Conservation (phyloP, 2,797 vertebrate genomes). For the Gadopsis marmoratus region DNA sequence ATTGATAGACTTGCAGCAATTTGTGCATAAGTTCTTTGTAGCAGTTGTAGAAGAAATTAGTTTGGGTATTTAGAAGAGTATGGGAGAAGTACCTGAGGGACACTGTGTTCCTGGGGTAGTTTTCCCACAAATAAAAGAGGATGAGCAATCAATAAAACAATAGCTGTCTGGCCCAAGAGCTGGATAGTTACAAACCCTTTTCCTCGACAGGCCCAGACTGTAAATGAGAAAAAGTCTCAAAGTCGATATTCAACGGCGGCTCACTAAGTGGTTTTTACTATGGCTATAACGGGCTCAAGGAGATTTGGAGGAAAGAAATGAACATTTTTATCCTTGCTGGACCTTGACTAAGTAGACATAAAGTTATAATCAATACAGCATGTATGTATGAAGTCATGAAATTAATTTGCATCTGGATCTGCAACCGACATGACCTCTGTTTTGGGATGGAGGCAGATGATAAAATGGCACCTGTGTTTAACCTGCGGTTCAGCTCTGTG, state of each 20-base stretch:
- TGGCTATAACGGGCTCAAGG: conserved; percentile 52
- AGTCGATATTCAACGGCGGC: conserved; percentile 67
- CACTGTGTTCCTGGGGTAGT: conserved; percentile 50
- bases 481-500: background rate
- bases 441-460: background rate
- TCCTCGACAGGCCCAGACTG: conserved; percentile 53
- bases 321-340: conserved; percentile 43
- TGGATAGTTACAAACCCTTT: conserved; percentile 59
- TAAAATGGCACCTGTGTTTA: conserved; percentile 23
- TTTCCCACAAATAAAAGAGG: conserved; percentile 70
- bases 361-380: conserved; percentile 51
- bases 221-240: conserved; percentile 77
- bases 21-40: conserved; percentile 53
- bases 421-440: conserved; percentile 3
- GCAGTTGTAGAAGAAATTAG: conserved; percentile 51
- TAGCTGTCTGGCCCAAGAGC: conserved; percentile 63
- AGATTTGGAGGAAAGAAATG: conserved; percentile 57
- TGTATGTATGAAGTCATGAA: conserved; percentile 23
- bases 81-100: conserved; percentile 54
- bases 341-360: conserved; percentile 53
- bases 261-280: conserved; percentile 64
- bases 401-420: conserved; percentile 15
- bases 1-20: conserved; percentile 54
- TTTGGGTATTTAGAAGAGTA: conserved; percentile 52
- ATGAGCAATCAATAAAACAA: conserved; percentile 79